Percentiles rank a stretch among this genome's conserved stretches.
phyloP scores from a whole-genome alignment of 2,888 invertebrate genomes.

The Heteropelma amictum region DNA sequence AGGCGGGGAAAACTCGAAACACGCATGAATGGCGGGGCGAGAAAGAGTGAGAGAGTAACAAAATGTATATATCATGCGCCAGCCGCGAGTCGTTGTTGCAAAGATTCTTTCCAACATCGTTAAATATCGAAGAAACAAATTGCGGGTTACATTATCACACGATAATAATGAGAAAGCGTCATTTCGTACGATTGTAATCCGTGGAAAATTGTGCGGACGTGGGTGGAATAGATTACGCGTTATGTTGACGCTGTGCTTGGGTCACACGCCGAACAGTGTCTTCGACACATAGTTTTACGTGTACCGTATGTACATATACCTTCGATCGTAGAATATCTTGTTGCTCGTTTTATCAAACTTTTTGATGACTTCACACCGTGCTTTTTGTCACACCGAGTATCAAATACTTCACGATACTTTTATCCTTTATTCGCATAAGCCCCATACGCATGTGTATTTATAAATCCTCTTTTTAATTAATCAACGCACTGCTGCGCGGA shows the following conservation, averaged over 20 bases:
- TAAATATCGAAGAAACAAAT: neutral
- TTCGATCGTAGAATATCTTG: neutral
- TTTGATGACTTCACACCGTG: neutral
- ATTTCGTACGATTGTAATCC: constrained; percentile 17
- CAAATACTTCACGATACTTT: neutral
- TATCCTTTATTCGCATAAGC: constrained; percentile 3
- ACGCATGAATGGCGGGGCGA: neutral
- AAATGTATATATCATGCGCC: constrained; percentile 15
- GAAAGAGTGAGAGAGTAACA: neutral
- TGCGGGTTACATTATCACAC: neutral
- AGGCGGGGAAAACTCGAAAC: neutral
- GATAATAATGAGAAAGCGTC: neutral
- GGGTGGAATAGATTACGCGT: constrained; percentile 43
- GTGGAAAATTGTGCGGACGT: constrained; percentile 37
- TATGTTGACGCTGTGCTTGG: constrained; percentile 24
- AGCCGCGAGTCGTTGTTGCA: constrained; percentile 12
- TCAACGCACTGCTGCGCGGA: no score
- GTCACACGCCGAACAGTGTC: constrained; percentile 47
- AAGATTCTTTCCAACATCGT: neutral
- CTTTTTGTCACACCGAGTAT: neutral
- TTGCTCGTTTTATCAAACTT: neutral
- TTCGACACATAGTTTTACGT: constrained; percentile 27
- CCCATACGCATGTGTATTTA: constrained; percentile 5
- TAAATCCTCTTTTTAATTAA: no score
- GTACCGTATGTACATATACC: no score